phyloP scores from a whole-genome alignment of 1,140 invertebrate species.

The Drosophila rhopaloa region DNA sequence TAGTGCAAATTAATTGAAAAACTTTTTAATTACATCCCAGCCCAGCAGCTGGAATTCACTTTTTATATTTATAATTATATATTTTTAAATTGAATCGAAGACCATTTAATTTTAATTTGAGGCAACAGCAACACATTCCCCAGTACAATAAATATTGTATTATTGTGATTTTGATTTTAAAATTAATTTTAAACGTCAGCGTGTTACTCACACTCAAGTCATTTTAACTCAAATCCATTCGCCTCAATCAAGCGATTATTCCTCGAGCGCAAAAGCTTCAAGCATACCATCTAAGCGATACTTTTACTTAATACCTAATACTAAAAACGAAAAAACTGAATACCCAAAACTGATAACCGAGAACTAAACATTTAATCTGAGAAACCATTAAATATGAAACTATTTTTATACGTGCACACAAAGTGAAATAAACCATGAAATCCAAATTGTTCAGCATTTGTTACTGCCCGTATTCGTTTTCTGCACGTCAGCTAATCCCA shows the following conservation, averaged over 20 bases:
- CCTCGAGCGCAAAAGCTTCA: slow-evolving; percentile 21
- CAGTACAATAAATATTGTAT: slow-evolving; percentile 13
- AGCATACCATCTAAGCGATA: slow-evolving; percentile 61
- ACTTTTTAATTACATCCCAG: slow-evolving; percentile 9
- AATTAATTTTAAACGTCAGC: slow-evolving; percentile 26
- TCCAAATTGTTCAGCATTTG: slow-evolving; percentile 11
- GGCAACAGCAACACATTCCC: slow-evolving; percentile 5
- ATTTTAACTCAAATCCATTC: slow-evolving; percentile 24
- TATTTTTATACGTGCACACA: slow-evolving; percentile 30
- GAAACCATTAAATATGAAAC: slow-evolving; percentile 21
- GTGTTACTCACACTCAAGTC: slow-evolving; percentile 21
- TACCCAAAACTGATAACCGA: slow-evolving; percentile 10
- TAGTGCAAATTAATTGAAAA: slow-evolving; percentile 7
- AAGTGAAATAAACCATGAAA: slow-evolving; percentile 54
- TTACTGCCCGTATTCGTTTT: slow-evolving; percentile 15
- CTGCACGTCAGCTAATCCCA: slow-evolving; percentile 61
- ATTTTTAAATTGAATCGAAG: slow-evolving; percentile 13
- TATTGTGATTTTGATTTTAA: slow-evolving; percentile 39
- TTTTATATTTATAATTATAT: slow-evolving; percentile 14
- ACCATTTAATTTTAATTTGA: not conserved
- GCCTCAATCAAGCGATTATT: slow-evolving; percentile 18
- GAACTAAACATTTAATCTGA: slow-evolving; percentile 12
- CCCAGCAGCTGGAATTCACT: not conserved
- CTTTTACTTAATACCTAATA: slow-evolving; percentile 38
- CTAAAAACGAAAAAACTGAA: slow-evolving; percentile 18